Percentiles rank a stretch among this genome's conserved stretches.
Evolutionary conservation across 1,140 invertebrate genomes (phyloP).

Genomic region (Ganaspis sp.): DNA sequence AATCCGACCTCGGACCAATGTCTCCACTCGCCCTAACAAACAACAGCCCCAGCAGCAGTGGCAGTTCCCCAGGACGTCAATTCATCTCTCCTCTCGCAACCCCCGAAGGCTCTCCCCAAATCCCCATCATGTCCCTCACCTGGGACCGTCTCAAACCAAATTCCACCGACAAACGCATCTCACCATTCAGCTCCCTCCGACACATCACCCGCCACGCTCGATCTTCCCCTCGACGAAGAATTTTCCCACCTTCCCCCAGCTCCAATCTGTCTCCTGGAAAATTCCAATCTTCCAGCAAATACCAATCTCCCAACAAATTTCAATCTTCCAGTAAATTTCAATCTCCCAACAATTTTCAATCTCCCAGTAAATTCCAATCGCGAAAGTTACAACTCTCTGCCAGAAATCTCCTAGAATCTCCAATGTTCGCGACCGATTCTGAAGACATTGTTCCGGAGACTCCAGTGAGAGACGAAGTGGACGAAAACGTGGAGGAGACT

Average conservation of each 20-base stretch:
- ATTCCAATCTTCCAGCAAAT: constrained; percentile 28
- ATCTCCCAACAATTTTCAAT: no score
- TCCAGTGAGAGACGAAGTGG: constrained; percentile 53
- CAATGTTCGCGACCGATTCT: constrained; percentile 17
- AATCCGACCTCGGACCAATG: constrained; percentile 69
- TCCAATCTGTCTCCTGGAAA: constrained; percentile 35
- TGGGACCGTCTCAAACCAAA: constrained; percentile 54
- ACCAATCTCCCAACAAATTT: no score
- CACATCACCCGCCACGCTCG: constrained; percentile 54
- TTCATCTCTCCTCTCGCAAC: constrained; percentile 55
- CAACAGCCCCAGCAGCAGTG: constrained; percentile 46
- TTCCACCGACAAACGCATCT: constrained; percentile 39
- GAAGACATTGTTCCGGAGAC: constrained; percentile 62
- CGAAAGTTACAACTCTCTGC: no score
- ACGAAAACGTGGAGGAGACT: constrained; percentile 56
- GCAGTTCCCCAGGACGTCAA: constrained; percentile 58
- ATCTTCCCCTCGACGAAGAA: constrained; percentile 50
- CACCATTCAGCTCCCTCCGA: constrained; percentile 58
- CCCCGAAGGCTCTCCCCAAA: constrained; percentile 52
- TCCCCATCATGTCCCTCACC: not conserved
- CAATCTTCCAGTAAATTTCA: no score
- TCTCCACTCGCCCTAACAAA: constrained; percentile 64
- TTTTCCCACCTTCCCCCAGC: constrained; percentile 33
- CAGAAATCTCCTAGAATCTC: no score
- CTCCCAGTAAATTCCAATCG: no score